A percentile compares a stretch with the other conserved stretches of the same genome.
phyloP scores from a whole-genome alignment of 2,797 vertebrate genomes.

The Heteromormyrus szaboi region DNA sequence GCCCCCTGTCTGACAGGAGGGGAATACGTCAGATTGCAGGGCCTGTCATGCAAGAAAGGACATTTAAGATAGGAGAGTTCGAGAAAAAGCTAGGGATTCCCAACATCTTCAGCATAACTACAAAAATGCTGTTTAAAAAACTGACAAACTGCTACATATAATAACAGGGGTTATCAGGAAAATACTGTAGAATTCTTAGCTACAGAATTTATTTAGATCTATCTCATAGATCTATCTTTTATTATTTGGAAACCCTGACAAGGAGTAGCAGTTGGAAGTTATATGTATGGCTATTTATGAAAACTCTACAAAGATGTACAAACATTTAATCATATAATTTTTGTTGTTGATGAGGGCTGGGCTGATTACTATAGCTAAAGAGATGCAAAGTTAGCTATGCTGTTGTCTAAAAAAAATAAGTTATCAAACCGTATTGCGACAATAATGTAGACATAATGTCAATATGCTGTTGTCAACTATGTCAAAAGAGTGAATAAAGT shows the following conservation, averaged over 20 bases:
- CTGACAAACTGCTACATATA: not conserved
- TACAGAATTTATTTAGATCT: not conserved
- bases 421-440: not conserved
- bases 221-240: not conserved
- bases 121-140: not conserved
- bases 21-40: slow-evolving; percentile 7
- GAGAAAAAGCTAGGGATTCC: not conserved
- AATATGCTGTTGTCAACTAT: not conserved
- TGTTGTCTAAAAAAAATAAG: not conserved
- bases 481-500: not conserved
- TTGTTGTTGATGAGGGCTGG: not conserved
- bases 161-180: not conserved
- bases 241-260: not conserved
- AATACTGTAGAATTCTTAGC: not conserved
- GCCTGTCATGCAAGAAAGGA: not conserved
- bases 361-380: not conserved
- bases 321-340: not conserved
- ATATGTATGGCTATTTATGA: not conserved
- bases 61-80: not conserved
- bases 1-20: slow-evolving; percentile 41
- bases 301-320: not conserved
- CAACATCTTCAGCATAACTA: not conserved
- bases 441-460: not conserved
- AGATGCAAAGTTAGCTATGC: not conserved
- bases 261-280: not conserved